These are phyloP conservation scores for Aphelenchoides besseyi DNA, from an alignment of 1,140 invertebrate species.

Conservation along the genomic window DNA sequence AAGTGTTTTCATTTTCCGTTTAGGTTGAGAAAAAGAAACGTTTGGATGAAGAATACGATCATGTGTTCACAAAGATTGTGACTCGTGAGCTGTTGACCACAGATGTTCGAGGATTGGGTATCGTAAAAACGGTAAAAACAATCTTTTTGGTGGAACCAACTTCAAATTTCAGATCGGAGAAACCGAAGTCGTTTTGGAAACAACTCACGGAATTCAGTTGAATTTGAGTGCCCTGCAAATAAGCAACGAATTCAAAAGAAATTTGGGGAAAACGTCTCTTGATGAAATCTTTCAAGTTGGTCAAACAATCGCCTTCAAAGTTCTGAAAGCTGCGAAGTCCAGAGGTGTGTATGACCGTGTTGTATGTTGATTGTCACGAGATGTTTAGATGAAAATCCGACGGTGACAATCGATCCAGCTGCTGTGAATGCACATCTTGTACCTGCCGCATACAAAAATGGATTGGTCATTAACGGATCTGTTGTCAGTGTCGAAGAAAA, in stretches of 20 bases:
- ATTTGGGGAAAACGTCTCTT: conserved; percentile 35
- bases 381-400: conserved; percentile 28
- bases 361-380: conserved; percentile 10
- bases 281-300: conserved; percentile 54
- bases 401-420: conserved; percentile 44
- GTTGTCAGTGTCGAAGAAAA: conserved; percentile 57
- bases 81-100: conserved; percentile 38
- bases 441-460: conserved; percentile 31
- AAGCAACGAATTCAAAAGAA: conserved; percentile 34
- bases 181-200: conserved; percentile 42
- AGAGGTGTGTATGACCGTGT: conserved; percentile 22
- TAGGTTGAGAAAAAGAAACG: conserved; percentile 33
- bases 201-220: conserved; percentile 34
- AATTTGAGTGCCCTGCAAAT: conserved; percentile 36
- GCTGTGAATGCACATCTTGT: conserved; percentile 51
- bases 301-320: conserved; percentile 49
- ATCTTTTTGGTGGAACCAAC: neutral
- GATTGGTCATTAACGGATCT: conserved; percentile 47
- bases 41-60: conserved; percentile 34
- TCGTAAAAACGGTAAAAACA: conserved; percentile 43
- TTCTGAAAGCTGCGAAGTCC: conserved; percentile 24
- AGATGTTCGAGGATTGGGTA: conserved; percentile 49
- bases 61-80: conserved; percentile 44
- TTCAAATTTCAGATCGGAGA: conserved; percentile 43
- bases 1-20: conserved; percentile 25